Base-by-base conservation (phyloP, 2,113 vertebrate species). In the Bagarius yarrelli region DNA sequence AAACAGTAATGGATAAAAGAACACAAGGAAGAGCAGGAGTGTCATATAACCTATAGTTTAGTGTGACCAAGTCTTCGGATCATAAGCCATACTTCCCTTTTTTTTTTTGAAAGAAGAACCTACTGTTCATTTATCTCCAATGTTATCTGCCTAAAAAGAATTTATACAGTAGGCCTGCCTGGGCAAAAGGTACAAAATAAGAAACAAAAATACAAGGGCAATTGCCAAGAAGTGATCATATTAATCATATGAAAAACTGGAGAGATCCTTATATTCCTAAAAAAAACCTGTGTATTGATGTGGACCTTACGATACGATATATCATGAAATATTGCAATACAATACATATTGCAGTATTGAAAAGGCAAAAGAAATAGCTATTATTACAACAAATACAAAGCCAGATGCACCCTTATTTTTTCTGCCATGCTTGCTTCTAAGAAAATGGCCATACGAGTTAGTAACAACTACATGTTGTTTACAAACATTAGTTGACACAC, bases 21-120 rank as follows among this genome's bases (percentile, higher is more conserved):
- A 71, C 18, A 79, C 69, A 75, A 63, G 63, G 60, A 57, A 82
- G 27, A 78, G 59, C 47, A 84, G 76, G 69, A 71, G 13, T 47
- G 36, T 69, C 66, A 47, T 13, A 64, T 72, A 30, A 56, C 16
- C 23, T 32, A 67, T 34, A 34, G 15, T 56, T 56, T 5, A 67
- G 3, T 25, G 15, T 32, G 25, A 72, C 21, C 47, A 53, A 66
- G 13, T 61, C 60, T n/a, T 19, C 18, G 52, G 53, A 78, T 55
- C 47, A 66, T 8, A 12, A 55, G 34, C 36, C 30, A 36, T 55
- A 78, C 32, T 64, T 64, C 60, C 12, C 36, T 67, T 30, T 63
- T 40, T 30, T 63, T 11, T 27, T n/a, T 15, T n/a, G 27, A 78
- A 23, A 32, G 44, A 34, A 66, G 55, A 56, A 50, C 12, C 21